Evolutionary conservation across 1,140 invertebrate genomes (phyloP).

Genomic region (Tigriopus japonicus): DNA sequence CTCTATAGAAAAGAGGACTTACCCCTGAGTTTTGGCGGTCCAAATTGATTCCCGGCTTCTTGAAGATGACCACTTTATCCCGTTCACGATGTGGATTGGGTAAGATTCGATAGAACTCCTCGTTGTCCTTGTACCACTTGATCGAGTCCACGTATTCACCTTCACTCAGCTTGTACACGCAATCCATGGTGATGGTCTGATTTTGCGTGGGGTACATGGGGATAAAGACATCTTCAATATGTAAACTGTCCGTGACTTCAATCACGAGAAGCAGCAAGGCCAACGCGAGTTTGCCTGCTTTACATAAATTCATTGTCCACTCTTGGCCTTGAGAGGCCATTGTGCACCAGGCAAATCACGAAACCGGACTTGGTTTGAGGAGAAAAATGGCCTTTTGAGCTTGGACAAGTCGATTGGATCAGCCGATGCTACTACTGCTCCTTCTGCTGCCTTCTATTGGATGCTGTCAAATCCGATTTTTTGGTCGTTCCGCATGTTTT

Average conservation of each 20-base stretch:
- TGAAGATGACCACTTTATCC: slow-evolving; percentile 1
- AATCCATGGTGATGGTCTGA: neutral
- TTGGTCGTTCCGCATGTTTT: no score
- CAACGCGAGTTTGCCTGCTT: no score
- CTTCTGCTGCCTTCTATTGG: no score
- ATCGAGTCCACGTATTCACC: slow-evolving; percentile 1
- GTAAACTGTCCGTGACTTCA: neutral
- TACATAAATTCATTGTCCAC: no score
- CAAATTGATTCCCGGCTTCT: neutral
- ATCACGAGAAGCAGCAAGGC: no score
- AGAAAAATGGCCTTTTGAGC: no score
- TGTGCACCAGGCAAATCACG: no score
- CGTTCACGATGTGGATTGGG: neutral
- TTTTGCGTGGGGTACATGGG: neutral
- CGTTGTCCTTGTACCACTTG: slow-evolving; percentile 1
- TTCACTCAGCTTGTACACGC: neutral
- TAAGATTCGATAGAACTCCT: neutral
- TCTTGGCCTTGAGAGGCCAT: no score
- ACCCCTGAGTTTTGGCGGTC: neutral
- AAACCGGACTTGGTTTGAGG: no score
- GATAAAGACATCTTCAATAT: neutral
- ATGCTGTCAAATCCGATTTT: no score
- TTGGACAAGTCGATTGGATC: no score
- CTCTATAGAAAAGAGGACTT: neutral
- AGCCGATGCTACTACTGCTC: no score